Percentiles rank a stretch among this genome's conserved stretches.
Conservation (phyloP, 2,888 invertebrate genomes). For the Dimorphilus gyrociliatus region DNA sequence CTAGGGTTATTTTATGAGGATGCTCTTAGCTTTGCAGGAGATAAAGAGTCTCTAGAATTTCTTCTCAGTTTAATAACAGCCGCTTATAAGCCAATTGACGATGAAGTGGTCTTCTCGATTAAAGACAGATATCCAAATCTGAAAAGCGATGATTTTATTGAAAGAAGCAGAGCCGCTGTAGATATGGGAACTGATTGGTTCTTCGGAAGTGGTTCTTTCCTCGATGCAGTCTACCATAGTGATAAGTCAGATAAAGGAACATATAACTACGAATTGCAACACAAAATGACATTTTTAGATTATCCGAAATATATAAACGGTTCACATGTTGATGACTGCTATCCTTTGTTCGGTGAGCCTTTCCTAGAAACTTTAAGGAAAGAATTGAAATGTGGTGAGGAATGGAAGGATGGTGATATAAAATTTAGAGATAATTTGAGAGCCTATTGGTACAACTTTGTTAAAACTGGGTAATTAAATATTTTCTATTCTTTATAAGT, state of each 20-base stretch:
- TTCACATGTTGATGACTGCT: conserved; percentile 10
- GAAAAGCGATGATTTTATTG: too few species aligned
- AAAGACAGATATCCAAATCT: too few species aligned
- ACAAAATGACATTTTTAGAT: conserved; percentile 8
- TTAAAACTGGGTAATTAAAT: conserved; percentile 8
- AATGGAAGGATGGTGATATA: conserved; percentile 6
- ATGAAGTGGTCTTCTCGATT: too few species aligned
- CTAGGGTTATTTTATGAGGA: too few species aligned
- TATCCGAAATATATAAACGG: conserved; percentile 9
- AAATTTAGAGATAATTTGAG: conserved; percentile 4
- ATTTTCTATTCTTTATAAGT: background rate
- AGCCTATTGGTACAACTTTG: conserved; percentile 10
- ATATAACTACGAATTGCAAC: conserved; percentile 7
- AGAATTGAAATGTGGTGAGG: background rate
- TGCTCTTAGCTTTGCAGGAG: too few species aligned
- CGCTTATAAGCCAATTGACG: too few species aligned
- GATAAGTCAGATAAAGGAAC: conserved; percentile 5
- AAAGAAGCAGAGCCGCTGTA: too few species aligned
- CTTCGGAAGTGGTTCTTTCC: too few species aligned
- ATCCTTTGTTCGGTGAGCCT: conserved; percentile 8
- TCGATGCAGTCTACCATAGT: too few species aligned
- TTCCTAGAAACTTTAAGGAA: conserved; percentile 4
- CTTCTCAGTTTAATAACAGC: too few species aligned
- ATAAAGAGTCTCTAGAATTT: too few species aligned
- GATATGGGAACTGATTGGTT: too few species aligned